Evolutionary conservation across 2,797 vertebrate species (phyloP), one percentile per base, ranked within the genome.

Genomic region (Triplophysa yarkandensis): DNA sequence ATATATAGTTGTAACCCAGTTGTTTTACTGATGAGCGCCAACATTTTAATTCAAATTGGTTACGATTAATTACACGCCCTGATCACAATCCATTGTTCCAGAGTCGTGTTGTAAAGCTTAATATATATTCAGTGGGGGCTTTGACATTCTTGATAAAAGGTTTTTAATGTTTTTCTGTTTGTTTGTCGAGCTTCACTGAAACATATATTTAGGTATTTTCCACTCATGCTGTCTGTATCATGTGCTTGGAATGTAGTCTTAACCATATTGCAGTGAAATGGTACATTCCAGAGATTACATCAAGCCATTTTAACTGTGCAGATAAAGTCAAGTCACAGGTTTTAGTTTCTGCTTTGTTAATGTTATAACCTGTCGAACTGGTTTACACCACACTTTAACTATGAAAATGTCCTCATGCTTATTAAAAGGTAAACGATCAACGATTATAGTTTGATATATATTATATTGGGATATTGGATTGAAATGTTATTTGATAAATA

Each of bases 241-340:
- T 61, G 17, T 34, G 30, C 48, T 39, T 75, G 62, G 79, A 82
- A 85, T 82, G 71, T 54, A 63, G 39, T 52, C 69, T 32, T 23
- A 10, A 32, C 23, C 30, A 65, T 41, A 16, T 48, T 58, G 23
- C 27, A 44, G 62, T 50, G 63, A 46, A 81, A 32, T 36, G 17
- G 7, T 55, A 14, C 41, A 55, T 82, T 73, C 76, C 68, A 60
- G n/a, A 21, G 55, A 60, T 64, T 32, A 21, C 62, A 57, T 66
- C 50, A 50, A 28, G 25, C 1, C 2, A 28, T 70, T 48, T 55
- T 11, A 36, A 52, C 50, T 41, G 46, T 64, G 10, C 10, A 27
- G 11, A 50, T 63, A 52, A 23, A 32, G 54, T 68, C 27, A 48
- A 44, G 39, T 65, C n/a, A 1, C 16, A 13, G 57, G 62, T 48